phyloP scores from a whole-genome alignment of 2,797 vertebrate genomes.

The Onychomys torridus region DNA sequence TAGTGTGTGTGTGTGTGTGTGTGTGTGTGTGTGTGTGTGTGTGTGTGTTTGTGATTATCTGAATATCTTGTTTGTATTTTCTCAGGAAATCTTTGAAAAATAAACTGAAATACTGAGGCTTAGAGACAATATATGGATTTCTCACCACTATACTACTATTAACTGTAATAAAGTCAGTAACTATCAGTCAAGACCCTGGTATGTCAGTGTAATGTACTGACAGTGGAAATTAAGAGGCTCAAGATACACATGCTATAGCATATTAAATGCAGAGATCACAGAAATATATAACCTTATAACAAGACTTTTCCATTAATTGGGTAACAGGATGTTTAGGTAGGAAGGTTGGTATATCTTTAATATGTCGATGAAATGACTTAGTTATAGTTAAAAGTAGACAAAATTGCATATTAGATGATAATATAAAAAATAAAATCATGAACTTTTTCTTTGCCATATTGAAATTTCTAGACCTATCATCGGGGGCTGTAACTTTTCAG shows the following conservation, averaged over 20 bases:
- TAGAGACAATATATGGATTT: slow-evolving; percentile 9
- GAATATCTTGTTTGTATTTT: background rate
- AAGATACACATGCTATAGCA: background rate
- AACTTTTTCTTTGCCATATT: slow-evolving; percentile 30
- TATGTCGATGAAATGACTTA: slow-evolving; percentile 55
- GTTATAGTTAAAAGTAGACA: slow-evolving; percentile 35
- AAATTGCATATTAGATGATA: slow-evolving; percentile 34
- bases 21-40: background rate
- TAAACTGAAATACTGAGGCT: slow-evolving; percentile 39
- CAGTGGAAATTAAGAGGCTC: slow-evolving; percentile 1
- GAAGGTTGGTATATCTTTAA: slow-evolving; percentile 28
- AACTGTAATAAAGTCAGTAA: slow-evolving; percentile 18
- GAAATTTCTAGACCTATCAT: slow-evolving; percentile 19
- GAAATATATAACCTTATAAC: slow-evolving; percentile 47
- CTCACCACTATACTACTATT: background rate
- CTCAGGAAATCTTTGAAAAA: background rate
- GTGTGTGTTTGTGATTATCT: background rate
- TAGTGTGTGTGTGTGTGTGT: background rate
- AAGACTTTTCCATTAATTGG: slow-evolving; percentile 22
- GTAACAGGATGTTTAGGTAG: slow-evolving; percentile 30
- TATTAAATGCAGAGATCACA: slow-evolving; percentile 11
- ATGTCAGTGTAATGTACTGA: slow-evolving; percentile 22
- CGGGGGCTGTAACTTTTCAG: background rate
- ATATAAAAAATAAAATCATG: slow-evolving; percentile 20
- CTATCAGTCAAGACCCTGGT: slow-evolving; percentile 15